Evolutionary conservation across 2,113 vertebrate species (phyloP), one percentile per base, ranked within the genome.

Genomic region (Turdus rufiventris): DNA sequence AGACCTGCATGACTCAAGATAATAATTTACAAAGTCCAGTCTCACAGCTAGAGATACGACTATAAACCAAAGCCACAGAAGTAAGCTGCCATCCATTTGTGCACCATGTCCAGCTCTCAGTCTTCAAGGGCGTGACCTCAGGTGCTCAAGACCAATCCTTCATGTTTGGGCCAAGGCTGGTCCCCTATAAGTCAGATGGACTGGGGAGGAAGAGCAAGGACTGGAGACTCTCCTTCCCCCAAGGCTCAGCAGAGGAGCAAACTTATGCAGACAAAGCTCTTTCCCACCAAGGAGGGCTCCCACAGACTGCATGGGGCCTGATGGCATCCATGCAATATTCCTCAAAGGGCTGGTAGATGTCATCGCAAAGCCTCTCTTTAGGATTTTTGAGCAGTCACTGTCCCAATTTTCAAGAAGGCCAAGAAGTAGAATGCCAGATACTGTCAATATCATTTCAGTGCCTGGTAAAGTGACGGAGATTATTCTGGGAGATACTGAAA

Each of bases 21-120:
- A 21, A 5, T 14, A 48, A 50, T 38, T 40, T 29, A 65, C 9
- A 9, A 36, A 73, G 65, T 34, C 17, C 36, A 19, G 8, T 29
- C 51, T 70, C 51, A 36, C 29, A 56, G 66, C n/a, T 34, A 58
- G 34, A 8, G 2, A 26, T 28, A 10, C 0, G 7, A 78, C 48
- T 47, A 9, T 8, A 68, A 57, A 85, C 18, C 36, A 65, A 68
- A 29, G 3, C 61, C 50, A n/a, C 15, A 42, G 60, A 56, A 66
- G 40, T 14, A 26, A 73, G 42, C 38, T 74, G 65, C 60, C 42
- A 88, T 8, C 63, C 18, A 28, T 18, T 8, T 18, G 19, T 36
- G 50, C 18, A 19, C 14, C 0, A 1, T 3, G 18, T 10, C 60
- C 2, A 2, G 20, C 38, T 67, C 25, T 54, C 20, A 60, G 36